phyloP scores from a whole-genome alignment of 1,140 invertebrate genomes.

The Drusus annulatus region DNA sequence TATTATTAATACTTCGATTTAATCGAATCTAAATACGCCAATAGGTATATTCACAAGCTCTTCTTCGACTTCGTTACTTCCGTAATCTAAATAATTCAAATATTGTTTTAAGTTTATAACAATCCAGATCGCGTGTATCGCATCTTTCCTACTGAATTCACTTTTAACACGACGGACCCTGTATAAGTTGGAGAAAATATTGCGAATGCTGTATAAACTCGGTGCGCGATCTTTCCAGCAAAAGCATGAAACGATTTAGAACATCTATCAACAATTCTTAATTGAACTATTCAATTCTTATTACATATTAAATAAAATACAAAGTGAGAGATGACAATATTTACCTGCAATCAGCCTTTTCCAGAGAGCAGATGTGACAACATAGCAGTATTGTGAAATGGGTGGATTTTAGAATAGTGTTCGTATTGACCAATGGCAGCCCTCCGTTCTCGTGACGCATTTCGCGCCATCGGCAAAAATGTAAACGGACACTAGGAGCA shows the following conservation, averaged over 20 bases:
- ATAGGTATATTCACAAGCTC: background rate
- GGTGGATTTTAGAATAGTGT: conserved; percentile 45
- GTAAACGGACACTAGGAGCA: conserved; percentile 28
- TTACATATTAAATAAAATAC: conserved; percentile 42
- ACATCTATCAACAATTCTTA: conserved; percentile 1
- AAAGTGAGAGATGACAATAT: conserved; percentile 49
- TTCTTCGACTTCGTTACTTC: conserved; percentile 14
- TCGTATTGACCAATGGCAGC: conserved; percentile 38
- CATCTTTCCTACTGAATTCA: conserved; percentile 45
- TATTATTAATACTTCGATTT: conserved; percentile 5
- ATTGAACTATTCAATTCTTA: conserved; percentile 34
- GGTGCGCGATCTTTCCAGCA: background rate
- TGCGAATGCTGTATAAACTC: conserved; percentile 44
- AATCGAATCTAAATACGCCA: conserved; percentile 16
- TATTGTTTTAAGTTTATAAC: conserved; percentile 47
- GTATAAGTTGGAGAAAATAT: conserved; percentile 47
- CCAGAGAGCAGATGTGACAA: conserved; percentile 46
- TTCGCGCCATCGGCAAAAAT: conserved; percentile 48
- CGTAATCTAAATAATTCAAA: conserved; percentile 39
- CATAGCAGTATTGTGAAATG: conserved; percentile 50
- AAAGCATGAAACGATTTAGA: conserved; percentile 11
- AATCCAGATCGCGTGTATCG: conserved; percentile 47
- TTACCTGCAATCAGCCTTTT: conserved; percentile 46
- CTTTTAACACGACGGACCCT: conserved; percentile 40
- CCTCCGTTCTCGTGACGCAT: conserved; percentile 33